Percentiles rank a stretch among this genome's conserved stretches.
Evolutionary conservation across 2,888 invertebrate genomes (phyloP).

Genomic region (Teleogryllus oceanicus): DNA sequence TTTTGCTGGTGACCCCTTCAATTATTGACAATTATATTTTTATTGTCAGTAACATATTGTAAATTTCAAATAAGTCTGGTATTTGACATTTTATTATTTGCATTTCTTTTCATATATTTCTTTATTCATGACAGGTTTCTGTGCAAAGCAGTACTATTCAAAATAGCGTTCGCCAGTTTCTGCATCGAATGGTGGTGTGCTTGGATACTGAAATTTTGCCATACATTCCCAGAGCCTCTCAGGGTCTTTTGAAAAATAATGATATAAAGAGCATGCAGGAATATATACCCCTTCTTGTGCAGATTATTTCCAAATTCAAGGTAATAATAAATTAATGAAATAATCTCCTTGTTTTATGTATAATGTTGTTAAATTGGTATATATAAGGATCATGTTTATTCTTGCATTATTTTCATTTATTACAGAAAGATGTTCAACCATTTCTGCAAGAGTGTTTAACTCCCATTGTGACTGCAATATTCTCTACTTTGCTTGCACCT

Average conservation of each 20-base stretch:
- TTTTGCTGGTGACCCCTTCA: no score
- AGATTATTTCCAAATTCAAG: conserved; percentile 57
- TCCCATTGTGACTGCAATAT: conserved; percentile 50
- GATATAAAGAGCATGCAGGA: conserved; percentile 46
- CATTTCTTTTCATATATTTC: conserved; percentile 11
- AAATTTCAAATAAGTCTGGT: conserved; percentile 21
- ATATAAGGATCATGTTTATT: background rate
- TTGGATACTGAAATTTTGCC: conserved; percentile 55
- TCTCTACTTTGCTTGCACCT: conserved; percentile 46
- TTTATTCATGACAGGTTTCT: conserved; percentile 24
- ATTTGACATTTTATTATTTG: background rate
- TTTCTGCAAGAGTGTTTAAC: conserved; percentile 52
- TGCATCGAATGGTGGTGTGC: conserved; percentile 58
- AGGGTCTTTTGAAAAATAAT: conserved; percentile 48
- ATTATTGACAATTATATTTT: conserved; percentile 25
- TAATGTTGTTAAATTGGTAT: background rate
- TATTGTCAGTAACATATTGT: background rate
- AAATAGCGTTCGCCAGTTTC: conserved; percentile 53
- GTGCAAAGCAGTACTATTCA: conserved; percentile 41
- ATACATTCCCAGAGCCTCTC: conserved; percentile 51
- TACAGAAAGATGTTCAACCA: conserved; percentile 41
- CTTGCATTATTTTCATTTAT: conserved; percentile 2
- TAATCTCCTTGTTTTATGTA: no score
- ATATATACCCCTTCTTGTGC: conserved; percentile 56
- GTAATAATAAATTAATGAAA: conserved; percentile 39